These are phyloP conservation scores for Scaptomyza pallida DNA, from an alignment of 1,140 invertebrate genomes.

Conservation along the genomic window DNA sequence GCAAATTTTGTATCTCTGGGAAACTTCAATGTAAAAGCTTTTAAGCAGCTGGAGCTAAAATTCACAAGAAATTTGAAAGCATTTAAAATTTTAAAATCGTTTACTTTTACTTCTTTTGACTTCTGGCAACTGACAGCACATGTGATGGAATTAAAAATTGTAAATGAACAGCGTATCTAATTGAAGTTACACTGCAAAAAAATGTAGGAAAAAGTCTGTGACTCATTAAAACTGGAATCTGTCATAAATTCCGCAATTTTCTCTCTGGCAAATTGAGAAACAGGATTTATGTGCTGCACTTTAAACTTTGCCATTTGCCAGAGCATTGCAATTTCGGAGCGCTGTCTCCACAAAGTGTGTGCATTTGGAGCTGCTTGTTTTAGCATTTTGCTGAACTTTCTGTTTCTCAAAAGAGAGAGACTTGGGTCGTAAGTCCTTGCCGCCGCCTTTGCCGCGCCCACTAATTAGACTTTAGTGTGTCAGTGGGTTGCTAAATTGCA, in stretches of 20 bases:
- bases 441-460: constrained; percentile 25
- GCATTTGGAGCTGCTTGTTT: not conserved
- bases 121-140: not conserved
- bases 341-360: not conserved
- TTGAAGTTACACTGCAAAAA: not conserved
- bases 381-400: constrained; percentile 21
- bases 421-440: constrained; percentile 23
- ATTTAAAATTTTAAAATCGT: not conserved
- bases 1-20: not conserved
- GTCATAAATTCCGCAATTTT: not conserved
- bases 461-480: constrained; percentile 81
- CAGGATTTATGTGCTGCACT: not conserved
- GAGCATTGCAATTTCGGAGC: not conserved
- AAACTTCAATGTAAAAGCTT: constrained; percentile 1
- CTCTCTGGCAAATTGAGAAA: not conserved
- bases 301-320: not conserved
- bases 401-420: constrained; percentile 51
- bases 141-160: not conserved
- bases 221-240: not conserved
- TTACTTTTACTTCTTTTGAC: not conserved
- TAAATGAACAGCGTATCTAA: not conserved
- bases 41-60: not conserved
- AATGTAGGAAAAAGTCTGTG: too few species aligned
- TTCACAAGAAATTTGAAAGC: not conserved
- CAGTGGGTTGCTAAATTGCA: constrained; percentile 80